Percentiles rank a stretch among this genome's conserved stretches.
Conservation (phyloP, 1,140 invertebrate species). For the Drosophila subobscura region DNA sequence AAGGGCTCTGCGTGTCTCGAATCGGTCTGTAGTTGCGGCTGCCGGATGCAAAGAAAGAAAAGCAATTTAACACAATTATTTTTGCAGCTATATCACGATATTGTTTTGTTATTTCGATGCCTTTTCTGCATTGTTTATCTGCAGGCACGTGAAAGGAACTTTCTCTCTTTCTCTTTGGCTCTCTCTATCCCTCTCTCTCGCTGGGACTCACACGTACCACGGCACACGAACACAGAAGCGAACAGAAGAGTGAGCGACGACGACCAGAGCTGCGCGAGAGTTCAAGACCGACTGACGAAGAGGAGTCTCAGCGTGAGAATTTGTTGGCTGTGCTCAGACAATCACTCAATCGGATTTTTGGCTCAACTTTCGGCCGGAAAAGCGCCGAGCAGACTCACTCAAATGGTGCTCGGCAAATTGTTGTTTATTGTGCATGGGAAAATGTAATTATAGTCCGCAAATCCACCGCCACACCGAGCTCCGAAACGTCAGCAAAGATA, state of each 20-base stretch:
- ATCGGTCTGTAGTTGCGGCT: neutral
- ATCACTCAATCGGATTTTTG: slow-evolving; percentile 27
- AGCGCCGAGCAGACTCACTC: slow-evolving; percentile 45
- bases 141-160: slow-evolving; percentile 58
- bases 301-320: slow-evolving; percentile 37
- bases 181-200: slow-evolving; percentile 4
- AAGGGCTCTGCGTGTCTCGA: slow-evolving; percentile 2
- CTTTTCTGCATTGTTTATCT: slow-evolving; percentile 53
- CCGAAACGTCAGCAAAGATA: slow-evolving; percentile 1
- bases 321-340: slow-evolving; percentile 24
- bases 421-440: slow-evolving; percentile 20
- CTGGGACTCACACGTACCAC: neutral
- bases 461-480: slow-evolving; percentile 3
- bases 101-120: slow-evolving; percentile 23
- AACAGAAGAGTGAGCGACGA: slow-evolving; percentile 24
- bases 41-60: slow-evolving; percentile 12
- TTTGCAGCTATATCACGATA: slow-evolving; percentile 15
- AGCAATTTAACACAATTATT: slow-evolving; percentile 27
- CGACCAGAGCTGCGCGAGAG: slow-evolving; percentile 67
- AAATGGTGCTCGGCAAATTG: slow-evolving; percentile 18
- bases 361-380: slow-evolving; percentile 52
- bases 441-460: slow-evolving; percentile 52
- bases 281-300: slow-evolving; percentile 67
- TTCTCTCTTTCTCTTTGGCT: slow-evolving; percentile 27
- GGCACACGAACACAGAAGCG: slow-evolving; percentile 17